Conservation (phyloP, 2,113 vertebrate species). For the Microcebus tavaratra region DNA sequence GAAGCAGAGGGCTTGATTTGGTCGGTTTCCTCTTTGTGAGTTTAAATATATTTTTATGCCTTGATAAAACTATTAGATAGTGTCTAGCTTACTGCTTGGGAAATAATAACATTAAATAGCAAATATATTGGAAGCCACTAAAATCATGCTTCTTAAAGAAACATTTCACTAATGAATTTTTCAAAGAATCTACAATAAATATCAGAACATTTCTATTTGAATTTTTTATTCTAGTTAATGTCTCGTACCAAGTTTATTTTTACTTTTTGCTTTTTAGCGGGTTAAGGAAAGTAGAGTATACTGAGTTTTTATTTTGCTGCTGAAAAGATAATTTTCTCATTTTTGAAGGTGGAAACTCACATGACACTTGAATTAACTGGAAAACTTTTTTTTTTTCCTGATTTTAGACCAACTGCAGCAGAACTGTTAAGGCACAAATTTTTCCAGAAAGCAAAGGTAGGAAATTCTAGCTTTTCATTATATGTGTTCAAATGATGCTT, state of each 20-base stretch:
- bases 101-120: slow-evolving; percentile 33
- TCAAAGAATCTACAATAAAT: background rate
- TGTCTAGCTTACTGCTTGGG: background rate
- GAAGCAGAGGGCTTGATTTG: background rate
- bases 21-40: background rate
- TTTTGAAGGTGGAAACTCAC: slow-evolving; percentile 44
- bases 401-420: slow-evolving; percentile 94
- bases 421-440: slow-evolving; percentile 97
- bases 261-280: slow-evolving; percentile 26
- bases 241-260: background rate
- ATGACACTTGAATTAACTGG: slow-evolving; percentile 65
- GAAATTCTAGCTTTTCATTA: slow-evolving; percentile 43
- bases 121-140: background rate
- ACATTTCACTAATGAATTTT: background rate
- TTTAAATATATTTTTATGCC: slow-evolving; percentile 17
- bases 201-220: background rate
- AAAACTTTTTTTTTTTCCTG: slow-evolving; percentile 77
- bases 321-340: slow-evolving; percentile 25
- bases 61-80: background rate
- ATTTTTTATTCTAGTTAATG: background rate
- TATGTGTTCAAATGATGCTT: background rate
- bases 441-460: slow-evolving; percentile 98
- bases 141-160: background rate
- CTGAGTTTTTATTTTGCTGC: slow-evolving; percentile 43
- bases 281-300: background rate